Percentiles rank a stretch among this genome's conserved stretches.
Conservation (phyloP, 2,113 vertebrate genomes). For the Phaethornis superciliosus region DNA sequence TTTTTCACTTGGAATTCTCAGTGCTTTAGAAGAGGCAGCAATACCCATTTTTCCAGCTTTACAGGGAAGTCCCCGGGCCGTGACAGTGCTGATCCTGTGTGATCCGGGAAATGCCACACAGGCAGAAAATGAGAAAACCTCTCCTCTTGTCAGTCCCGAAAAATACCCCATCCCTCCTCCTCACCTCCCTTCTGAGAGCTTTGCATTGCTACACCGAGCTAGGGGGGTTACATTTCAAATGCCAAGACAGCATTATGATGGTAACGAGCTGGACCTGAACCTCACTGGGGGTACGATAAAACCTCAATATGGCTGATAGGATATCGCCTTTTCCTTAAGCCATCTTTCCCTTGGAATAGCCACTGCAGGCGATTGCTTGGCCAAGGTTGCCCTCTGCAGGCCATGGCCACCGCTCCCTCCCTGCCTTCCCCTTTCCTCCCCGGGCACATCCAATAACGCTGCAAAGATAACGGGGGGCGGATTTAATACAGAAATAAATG, state of each 20-base stretch:
- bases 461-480: background rate
- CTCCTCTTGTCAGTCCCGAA: background rate
- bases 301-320: background rate
- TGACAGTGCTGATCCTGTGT: background rate
- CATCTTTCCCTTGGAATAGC: accelerated
- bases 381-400: conserved; percentile 77
- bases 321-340: background rate
- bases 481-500: background rate
- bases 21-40: background rate
- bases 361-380: conserved; percentile 26
- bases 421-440: background rate
- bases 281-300: background rate
- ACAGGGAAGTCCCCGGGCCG: background rate
- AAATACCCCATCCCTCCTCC: background rate
- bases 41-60: background rate
- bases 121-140: background rate
- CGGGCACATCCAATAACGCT: background rate
- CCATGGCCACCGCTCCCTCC: background rate
- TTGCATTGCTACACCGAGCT: background rate
- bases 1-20: background rate
- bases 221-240: background rate
- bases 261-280: background rate
- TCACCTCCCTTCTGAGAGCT: background rate
- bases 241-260: background rate
- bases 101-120: background rate